These are phyloP conservation scores for Diorhabda carinulata DNA, from an alignment of 1,140 invertebrate genomes.

Conservation along the genomic window DNA sequence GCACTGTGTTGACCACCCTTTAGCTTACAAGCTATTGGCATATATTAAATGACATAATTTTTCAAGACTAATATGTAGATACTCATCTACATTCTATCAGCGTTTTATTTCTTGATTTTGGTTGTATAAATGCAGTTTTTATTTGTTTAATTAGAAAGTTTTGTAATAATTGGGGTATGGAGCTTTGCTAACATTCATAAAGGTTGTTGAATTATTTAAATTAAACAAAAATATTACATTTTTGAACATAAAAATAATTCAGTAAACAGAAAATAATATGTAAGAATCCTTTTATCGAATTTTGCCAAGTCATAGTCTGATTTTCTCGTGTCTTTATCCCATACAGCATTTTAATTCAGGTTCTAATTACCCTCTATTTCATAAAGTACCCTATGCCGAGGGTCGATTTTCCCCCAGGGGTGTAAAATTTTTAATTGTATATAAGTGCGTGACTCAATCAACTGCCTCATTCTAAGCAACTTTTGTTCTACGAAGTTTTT, in stretches of 20 bases:
- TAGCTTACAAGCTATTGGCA: constrained; percentile 45
- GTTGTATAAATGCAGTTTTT: neutral
- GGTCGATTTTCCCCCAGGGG: neutral
- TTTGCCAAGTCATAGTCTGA: too few relatives aligned
- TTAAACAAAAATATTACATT: too few relatives aligned
- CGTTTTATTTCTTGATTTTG: constrained; percentile 12
- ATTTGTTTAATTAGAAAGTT: neutral
- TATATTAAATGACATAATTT: constrained; percentile 42
- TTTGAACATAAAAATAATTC: too few relatives aligned
- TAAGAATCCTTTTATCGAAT: too few relatives aligned
- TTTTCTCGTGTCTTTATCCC: too few relatives aligned
- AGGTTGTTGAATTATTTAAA: neutral
- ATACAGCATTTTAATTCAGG: too few relatives aligned
- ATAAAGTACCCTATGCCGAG: neutral
- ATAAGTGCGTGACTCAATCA: neutral
- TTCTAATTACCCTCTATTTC: too few relatives aligned
- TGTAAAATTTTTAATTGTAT: neutral
- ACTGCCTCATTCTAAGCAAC: neutral
- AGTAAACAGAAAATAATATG: too few relatives aligned
- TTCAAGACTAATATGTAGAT: constrained; percentile 32
- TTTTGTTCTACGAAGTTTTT: neutral
- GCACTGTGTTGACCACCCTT: constrained; percentile 32
- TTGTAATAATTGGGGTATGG: neutral
- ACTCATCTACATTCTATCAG: constrained; percentile 33
- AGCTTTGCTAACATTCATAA: neutral